Percentiles rank a stretch among this genome's conserved stretches.
Conservation (phyloP, 2,113 vertebrate genomes). For the Sarotherodon lohbergeri region DNA sequence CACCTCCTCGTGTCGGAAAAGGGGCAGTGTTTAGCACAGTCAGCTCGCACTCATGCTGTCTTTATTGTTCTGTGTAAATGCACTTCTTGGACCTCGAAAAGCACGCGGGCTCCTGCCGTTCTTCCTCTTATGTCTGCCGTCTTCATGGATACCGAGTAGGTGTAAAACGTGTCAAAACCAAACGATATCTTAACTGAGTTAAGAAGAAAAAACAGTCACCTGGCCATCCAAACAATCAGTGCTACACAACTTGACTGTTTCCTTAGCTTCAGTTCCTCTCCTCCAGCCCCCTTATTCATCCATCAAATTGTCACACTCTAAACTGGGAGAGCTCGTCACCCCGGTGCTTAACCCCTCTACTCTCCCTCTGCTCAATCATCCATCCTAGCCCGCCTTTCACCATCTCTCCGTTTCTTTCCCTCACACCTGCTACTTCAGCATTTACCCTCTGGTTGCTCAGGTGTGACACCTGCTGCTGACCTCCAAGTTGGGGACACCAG, state of each 20-base stretch:
- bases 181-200: neutral
- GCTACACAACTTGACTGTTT: neutral
- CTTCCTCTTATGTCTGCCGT: neutral
- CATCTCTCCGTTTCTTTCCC: neutral
- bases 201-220: neutral
- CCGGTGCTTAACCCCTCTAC: slow-evolving; percentile 59
- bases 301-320: slow-evolving; percentile 55
- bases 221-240: neutral
- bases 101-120: neutral
- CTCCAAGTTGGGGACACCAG: neutral
- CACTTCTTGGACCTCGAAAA: slow-evolving; percentile 61
- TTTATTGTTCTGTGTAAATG: slow-evolving; percentile 70
- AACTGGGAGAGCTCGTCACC: slow-evolving; percentile 56
- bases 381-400: neutral
- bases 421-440: neutral
- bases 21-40: slow-evolving; percentile 55
- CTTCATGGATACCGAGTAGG: neutral
- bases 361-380: slow-evolving; percentile 33
- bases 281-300: slow-evolving; percentile 33
- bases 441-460: slow-evolving; percentile 3
- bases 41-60: slow-evolving; percentile 46
- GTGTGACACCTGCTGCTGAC: slow-evolving; percentile 17
- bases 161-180: neutral
- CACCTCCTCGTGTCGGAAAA: slow-evolving; percentile 38
- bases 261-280: neutral